Evolutionary conservation across 1,140 invertebrate species (phyloP), one percentile per base, ranked within the genome.

Genomic region (Drosophila bocki): DNA sequence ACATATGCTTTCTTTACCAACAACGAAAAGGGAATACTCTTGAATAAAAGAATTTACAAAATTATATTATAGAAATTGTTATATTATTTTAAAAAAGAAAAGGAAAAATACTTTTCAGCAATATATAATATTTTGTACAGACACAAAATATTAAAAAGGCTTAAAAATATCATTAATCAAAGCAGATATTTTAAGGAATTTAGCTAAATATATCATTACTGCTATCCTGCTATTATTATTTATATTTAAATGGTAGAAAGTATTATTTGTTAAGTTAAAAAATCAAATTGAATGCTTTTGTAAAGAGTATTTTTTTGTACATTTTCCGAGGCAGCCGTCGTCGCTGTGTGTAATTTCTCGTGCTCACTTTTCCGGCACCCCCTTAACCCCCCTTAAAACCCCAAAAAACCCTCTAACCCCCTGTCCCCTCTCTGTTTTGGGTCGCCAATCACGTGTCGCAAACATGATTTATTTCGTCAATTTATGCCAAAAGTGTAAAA

Each of bases 381-480:
- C 22, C 9, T 44, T n/a, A 32, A 12, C 39, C 39, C 67, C 32
- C 26, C 32, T 33, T 12, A 15, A 22, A 29, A 7, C 45, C 9
- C 51, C 53, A 3, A 26, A 29, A n/a, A 9, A 22, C 2, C 22
- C 45, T 13, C 45, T 7, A 26, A 8, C 45, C 12, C 22, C 32
- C 15, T 8, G 12, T 17, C 29, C 15, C 42, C 29, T 12, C 22
- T 22, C 39, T 33, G 19, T 44, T 59, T 67, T 57, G 56, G 72
- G 47, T 77, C 64, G 75, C 64, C 76, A 78, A 77, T 91, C 82
- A 87, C 67, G 80, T 68, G 87, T 65, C 80, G 72, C 70, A 75
- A 80, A 82, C 87, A 82, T 84, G 80, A 91, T 91, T 91, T 91
- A 91, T 91, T 91, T 91, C 80, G 81, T 78, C 75, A 84, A 91